These are phyloP conservation scores for Dryobota labecula DNA, from an alignment of 2,888 invertebrate genomes.

Conservation along the genomic window DNA sequence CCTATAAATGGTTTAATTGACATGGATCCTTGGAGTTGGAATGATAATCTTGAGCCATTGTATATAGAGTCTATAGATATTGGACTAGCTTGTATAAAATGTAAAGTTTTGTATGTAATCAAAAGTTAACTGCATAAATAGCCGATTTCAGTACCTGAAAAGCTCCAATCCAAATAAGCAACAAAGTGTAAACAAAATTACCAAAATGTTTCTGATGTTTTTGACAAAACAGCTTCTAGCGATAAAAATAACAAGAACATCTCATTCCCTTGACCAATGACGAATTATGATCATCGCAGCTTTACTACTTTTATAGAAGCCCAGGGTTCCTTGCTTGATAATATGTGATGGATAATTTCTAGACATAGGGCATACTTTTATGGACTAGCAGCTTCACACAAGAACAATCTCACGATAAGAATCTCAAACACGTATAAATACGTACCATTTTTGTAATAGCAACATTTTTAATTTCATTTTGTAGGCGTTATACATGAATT, in stretches of 20 bases:
- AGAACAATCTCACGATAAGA: constrained; percentile 20
- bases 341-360: background rate
- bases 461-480: constrained; percentile 25
- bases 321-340: background rate
- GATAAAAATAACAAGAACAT: background rate
- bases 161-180: constrained; percentile 11
- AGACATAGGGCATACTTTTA: background rate
- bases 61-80: constrained; percentile 26
- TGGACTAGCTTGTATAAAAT: constrained; percentile 33
- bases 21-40: background rate
- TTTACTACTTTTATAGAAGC: constrained; percentile 19
- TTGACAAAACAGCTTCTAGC: background rate
- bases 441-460: constrained; percentile 32
- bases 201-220: background rate
- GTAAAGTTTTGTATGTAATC: constrained; percentile 36
- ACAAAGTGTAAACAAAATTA: background rate
- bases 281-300: background rate
- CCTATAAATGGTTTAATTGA: too few species aligned
- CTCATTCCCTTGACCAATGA: background rate
- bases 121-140: background rate
- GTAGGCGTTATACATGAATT: background rate
- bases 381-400: background rate
- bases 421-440: constrained; percentile 34
- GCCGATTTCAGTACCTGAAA: background rate
- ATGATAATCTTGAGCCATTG: constrained; percentile 13